Evolutionary conservation across 2,888 invertebrate genomes (phyloP).

Genomic region (Pterostichus niger): DNA sequence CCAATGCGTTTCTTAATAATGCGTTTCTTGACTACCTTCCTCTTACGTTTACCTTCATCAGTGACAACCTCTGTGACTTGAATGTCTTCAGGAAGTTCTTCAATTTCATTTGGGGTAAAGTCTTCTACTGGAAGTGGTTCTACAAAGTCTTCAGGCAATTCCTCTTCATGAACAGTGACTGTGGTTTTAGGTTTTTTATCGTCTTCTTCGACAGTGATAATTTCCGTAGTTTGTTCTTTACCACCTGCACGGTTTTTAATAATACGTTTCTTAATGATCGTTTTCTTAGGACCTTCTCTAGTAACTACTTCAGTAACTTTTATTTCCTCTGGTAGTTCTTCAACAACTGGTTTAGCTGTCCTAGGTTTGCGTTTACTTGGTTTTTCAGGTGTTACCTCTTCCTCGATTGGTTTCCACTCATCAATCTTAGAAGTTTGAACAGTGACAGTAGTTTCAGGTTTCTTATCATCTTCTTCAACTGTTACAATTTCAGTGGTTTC

Average conservation of each 20-base stretch:
- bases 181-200: constrained; percentile 74
- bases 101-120: constrained; percentile 65
- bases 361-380: constrained; percentile 69
- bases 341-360: constrained; percentile 69
- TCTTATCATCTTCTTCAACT: constrained; percentile 76
- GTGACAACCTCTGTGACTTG: constrained; percentile 72
- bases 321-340: constrained; percentile 71
- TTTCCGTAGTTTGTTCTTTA: constrained; percentile 76
- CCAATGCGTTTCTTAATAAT: constrained; percentile 76
- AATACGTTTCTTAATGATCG: constrained; percentile 71
- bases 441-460: constrained; percentile 75
- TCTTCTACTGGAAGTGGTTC: constrained; percentile 69
- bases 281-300: constrained; percentile 67
- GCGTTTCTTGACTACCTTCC: constrained; percentile 74
- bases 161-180: constrained; percentile 72
- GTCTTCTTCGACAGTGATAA: constrained; percentile 76
- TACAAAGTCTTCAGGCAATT: constrained; percentile 73
- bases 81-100: constrained; percentile 70
- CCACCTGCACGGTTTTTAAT: constrained; percentile 73
- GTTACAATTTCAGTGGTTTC: constrained; percentile 77
- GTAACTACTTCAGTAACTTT: constrained; percentile 69
- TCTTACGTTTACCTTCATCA: constrained; percentile 74
- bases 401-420: constrained; percentile 62
- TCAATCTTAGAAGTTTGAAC: constrained; percentile 67
- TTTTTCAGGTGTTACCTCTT: constrained; percentile 64